Base-by-base conservation (phyloP, 2,888 invertebrate species). In the Volucella inflata region DNA sequence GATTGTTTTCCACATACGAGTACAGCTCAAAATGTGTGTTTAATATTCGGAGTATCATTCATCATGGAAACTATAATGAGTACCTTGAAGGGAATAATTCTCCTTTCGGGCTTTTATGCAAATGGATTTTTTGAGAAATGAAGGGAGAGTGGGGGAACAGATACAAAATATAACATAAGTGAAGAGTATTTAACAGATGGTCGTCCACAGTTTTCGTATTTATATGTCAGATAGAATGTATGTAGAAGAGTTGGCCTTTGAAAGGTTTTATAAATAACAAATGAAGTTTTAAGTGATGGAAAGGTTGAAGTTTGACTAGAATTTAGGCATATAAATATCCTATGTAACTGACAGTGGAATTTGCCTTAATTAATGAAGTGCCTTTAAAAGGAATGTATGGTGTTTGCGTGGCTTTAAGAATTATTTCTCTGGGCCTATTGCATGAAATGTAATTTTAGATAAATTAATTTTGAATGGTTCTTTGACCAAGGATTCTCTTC, bases 21-120 rank as follows among this genome's bases (percentile, higher is more conserved):
- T 53, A 51, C 51, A 50, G 44, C 30, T 53, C 12, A 36, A 9
- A 11, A 14, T 9, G 40, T 67, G 55, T 57, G 46, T 21, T 10
- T 51, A 12, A 71, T 71, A 42, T 71, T 71, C 11, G 30, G n/a
- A 14, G 44, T 8, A 62, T 55, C 62, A 72, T 82, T 82, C 64
- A 72, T 72, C 82, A 78, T 53, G 10, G 59, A 67, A 30, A 42
- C 30, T 70, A 50, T 36, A 14, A 48, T 53, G 59, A 42, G 46
- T 30, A 55, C 12, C 11, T 59, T 14, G 10, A n/a, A 10, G 14
- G 1, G 8, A 16, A 67, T 6, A 30, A 30, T 30, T 4, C 6
- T 30, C 30, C 6, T 30, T 6, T 38, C 38, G 8, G 40, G 21
- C n/a, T 53, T 57, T 70, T 64, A 17, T 3, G 36, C 38, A 79